These are phyloP conservation scores for Ellobius talpinus DNA, from an alignment of 2,113 vertebrate genomes.

Conservation along the genomic window DNA sequence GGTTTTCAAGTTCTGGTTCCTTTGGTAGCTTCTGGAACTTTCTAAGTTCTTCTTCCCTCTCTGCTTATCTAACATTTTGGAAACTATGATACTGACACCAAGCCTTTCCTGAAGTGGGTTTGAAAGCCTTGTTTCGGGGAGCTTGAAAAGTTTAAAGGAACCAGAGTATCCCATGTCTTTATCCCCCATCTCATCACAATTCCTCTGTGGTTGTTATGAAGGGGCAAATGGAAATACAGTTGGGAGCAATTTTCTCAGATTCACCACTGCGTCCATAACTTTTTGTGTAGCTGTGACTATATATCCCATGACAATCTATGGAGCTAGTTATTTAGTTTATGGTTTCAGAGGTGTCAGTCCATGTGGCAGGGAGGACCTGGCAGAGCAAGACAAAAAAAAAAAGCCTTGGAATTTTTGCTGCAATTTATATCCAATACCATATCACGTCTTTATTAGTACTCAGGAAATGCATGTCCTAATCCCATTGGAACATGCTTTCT, in stretches of 20 bases:
- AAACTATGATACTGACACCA: background rate
- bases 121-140: background rate
- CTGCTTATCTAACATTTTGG: background rate
- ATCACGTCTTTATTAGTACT: background rate
- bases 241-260: background rate
- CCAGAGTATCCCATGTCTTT: background rate
- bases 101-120: background rate
- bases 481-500: background rate
- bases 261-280: background rate
- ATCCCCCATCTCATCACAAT: background rate
- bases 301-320: no score
- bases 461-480: background rate
- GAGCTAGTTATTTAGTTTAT: background rate
- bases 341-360: background rate
- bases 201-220: background rate
- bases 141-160: background rate
- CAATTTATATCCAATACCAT: background rate
- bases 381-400: background rate
- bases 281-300: background rate
- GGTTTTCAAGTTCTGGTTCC: conserved; percentile 31
- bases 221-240: background rate
- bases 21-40: background rate
- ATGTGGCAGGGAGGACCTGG: background rate
- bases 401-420: background rate
- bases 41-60: background rate